These are phyloP conservation scores for Pomatostomus ruficeps DNA, from an alignment of 2,113 vertebrate genomes.

Conservation along the genomic window DNA sequence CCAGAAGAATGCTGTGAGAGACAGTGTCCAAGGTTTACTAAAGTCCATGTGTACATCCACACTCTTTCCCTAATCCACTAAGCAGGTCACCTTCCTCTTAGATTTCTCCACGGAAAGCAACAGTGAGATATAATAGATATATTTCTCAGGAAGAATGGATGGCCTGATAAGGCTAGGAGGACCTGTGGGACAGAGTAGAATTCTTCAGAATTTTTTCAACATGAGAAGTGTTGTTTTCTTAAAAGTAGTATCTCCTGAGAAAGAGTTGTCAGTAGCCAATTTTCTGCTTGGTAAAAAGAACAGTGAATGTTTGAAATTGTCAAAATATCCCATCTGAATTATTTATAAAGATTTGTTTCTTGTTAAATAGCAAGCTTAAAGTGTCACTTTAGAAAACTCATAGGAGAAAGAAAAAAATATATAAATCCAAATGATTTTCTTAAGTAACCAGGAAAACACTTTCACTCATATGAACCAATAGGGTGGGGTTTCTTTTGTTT, in stretches of 20 bases:
- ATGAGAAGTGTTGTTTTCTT: neutral
- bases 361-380: neutral
- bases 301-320: neutral
- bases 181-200: neutral
- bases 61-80: neutral
- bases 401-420: neutral
- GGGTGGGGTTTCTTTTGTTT: neutral
- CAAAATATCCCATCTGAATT: conserved; percentile 33
- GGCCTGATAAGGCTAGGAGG: neutral
- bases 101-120: neutral
- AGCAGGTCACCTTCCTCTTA: neutral
- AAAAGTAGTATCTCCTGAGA: neutral
- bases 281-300: neutral
- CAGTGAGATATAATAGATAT: neutral
- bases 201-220: neutral
- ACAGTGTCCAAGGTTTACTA: neutral
- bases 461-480: neutral
- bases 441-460: neutral
- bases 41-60: neutral
- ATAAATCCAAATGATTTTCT: neutral
- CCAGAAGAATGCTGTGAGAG: neutral
- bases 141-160: fast-evolving
- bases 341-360: neutral
- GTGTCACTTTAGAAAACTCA: neutral
- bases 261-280: neutral